Conservation (phyloP, 1,140 invertebrate species). For the Plodia interpunctella region DNA sequence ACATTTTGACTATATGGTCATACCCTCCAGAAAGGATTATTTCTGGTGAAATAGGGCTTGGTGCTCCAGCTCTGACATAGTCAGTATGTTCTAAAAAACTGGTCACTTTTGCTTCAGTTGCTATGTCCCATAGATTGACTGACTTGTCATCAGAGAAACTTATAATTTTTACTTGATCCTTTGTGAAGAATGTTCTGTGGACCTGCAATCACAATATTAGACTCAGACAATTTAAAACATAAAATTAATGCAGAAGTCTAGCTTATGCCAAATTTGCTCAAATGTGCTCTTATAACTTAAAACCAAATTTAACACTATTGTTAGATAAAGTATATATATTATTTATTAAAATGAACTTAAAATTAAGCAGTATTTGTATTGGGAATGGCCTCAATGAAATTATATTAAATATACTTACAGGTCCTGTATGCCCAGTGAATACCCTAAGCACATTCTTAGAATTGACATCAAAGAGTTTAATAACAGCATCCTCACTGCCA, state of each 20-base stretch:
- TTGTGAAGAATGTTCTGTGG: slow-evolving; percentile 90
- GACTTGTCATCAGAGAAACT: slow-evolving; percentile 97
- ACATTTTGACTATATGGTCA: slow-evolving; percentile 93
- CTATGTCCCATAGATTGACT: slow-evolving; percentile 93
- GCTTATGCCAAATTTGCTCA: too few relatives aligned
- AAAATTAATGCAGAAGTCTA: too few relatives aligned
- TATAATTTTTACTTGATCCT: slow-evolving; percentile 86
- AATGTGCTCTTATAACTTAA: too few relatives aligned
- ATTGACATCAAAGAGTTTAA: slow-evolving; percentile 92
- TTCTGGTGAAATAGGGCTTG: slow-evolving; percentile 86
- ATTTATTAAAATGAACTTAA: too few relatives aligned
- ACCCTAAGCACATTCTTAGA: slow-evolving; percentile 86
- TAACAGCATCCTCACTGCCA: slow-evolving; percentile 91
- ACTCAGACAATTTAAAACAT: background rate
- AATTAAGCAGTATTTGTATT: too few relatives aligned
- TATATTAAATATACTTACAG: slow-evolving; percentile 60
- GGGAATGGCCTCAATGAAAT: too few relatives aligned
- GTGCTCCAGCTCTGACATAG: slow-evolving; percentile 88
- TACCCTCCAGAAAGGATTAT: slow-evolving; percentile 94
- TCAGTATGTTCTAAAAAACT: slow-evolving; percentile 86
- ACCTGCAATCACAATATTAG: slow-evolving; percentile 72
- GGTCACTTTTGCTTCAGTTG: slow-evolving; percentile 84
- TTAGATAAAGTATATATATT: too few relatives aligned
- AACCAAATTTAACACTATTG: too few relatives aligned
- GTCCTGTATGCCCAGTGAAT: slow-evolving; percentile 77